phyloP scores from a whole-genome alignment of 2,888 invertebrate genomes.

The Diploptera punctata region DNA sequence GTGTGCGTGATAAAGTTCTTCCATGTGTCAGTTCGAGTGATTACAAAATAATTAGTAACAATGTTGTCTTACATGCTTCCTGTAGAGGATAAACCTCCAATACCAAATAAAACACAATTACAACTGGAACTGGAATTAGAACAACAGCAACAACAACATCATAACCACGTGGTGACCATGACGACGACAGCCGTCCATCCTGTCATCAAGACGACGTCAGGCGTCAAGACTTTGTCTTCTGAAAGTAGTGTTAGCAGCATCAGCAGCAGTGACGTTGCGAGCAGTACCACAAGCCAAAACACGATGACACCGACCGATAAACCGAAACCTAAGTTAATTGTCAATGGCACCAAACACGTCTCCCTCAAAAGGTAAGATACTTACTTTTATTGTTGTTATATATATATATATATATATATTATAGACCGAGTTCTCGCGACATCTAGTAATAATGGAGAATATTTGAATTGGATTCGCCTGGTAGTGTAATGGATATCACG shows the following conservation, averaged over 20 bases:
- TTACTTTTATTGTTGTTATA: too few relatives aligned
- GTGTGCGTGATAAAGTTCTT: neutral
- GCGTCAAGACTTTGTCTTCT: slow-evolving; percentile 55
- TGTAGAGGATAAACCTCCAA: slow-evolving; percentile 72
- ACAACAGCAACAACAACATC: slow-evolving; percentile 22
- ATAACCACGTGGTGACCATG: neutral
- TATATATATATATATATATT: too few relatives aligned
- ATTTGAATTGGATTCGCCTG: too few relatives aligned
- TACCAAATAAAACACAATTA: slow-evolving; percentile 56
- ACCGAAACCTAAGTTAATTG: slow-evolving; percentile 70
- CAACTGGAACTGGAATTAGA: slow-evolving; percentile 57
- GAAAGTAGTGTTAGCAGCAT: slow-evolving; percentile 77
- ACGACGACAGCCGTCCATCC: slow-evolving; percentile 39
- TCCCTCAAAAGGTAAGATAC: slow-evolving; percentile 75
- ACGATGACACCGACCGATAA: slow-evolving; percentile 65
- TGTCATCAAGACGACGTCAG: slow-evolving; percentile 14
- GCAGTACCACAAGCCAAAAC: slow-evolving; percentile 51
- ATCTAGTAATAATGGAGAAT: too few relatives aligned
- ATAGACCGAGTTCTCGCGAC: too few relatives aligned
- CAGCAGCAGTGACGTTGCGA: slow-evolving; percentile 64
- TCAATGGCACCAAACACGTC: slow-evolving; percentile 75
- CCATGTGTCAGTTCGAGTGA: neutral
- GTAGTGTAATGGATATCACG: too few relatives aligned
- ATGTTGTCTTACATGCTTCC: slow-evolving; percentile 85
- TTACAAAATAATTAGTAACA: slow-evolving; percentile 44